Percentiles rank a stretch among this genome's conserved stretches.
Evolutionary conservation across 2,888 invertebrate species (phyloP).

Genomic region (Plebejus argus): DNA sequence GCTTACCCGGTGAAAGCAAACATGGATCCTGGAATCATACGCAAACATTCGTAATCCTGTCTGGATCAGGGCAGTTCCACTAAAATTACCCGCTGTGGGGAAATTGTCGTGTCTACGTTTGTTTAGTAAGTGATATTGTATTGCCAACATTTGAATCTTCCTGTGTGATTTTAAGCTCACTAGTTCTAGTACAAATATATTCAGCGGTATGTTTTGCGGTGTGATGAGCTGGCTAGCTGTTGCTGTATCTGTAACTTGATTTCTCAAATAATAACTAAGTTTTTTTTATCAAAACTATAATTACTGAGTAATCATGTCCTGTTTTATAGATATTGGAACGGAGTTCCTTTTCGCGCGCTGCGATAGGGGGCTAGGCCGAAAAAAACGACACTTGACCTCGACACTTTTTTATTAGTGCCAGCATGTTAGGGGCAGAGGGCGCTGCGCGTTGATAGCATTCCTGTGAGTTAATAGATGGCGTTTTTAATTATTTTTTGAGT

Average conservation of each 20-base stretch:
- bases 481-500: no score
- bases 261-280: no score
- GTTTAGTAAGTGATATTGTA: conserved; percentile 23
- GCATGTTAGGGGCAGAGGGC: no score
- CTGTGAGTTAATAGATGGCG: no score
- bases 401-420: no score
- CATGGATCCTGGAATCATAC: conserved; percentile 8
- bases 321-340: no score
- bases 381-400: no score
- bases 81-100: conserved; percentile 18
- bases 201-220: background rate
- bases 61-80: conserved; percentile 16
- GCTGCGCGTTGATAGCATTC: no score
- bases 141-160: conserved; percentile 12
- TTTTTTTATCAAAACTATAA: no score
- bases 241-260: background rate
- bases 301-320: no score
- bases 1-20: background rate
- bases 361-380: no score
- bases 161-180: background rate
- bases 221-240: background rate
- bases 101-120: conserved; percentile 15
- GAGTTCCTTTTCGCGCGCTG: no score
- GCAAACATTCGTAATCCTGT: conserved; percentile 24
- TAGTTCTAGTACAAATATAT: background rate